Evolutionary conservation across 1,140 invertebrate species (phyloP).

Genomic region (Drosophila persimilis): DNA sequence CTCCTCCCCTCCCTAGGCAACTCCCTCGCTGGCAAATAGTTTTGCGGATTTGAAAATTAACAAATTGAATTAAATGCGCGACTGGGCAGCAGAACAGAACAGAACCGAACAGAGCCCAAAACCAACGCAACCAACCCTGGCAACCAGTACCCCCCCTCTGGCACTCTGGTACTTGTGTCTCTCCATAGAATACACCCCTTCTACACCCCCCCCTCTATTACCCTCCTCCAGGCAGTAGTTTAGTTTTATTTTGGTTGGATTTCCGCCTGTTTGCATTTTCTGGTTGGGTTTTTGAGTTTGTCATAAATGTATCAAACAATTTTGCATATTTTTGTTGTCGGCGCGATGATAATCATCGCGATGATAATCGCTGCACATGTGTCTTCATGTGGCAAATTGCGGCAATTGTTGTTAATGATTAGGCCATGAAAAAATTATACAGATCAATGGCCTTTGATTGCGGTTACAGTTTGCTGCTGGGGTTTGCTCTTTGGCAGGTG

Average conservation of each 20-base stretch:
- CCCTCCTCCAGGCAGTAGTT: conserved; percentile 3
- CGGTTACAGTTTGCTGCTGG: conserved; percentile 31
- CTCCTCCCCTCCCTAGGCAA: conserved; percentile 18
- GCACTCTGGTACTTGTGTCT: not conserved
- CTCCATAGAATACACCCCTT: not conserved
- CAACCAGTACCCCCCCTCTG: conserved; percentile 5
- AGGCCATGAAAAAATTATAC: conserved; percentile 48
- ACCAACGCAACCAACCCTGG: conserved; percentile 11
- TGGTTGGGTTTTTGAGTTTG: conserved; percentile 21
- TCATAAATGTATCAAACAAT: conserved; percentile 63
- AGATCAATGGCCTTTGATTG: conserved; percentile 78
- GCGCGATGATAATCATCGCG: conserved; percentile 59
- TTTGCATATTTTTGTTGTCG: conserved; percentile 61
- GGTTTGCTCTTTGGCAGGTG: no score
- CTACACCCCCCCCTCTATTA: no score
- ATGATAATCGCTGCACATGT: conserved; percentile 36
- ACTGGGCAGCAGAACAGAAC: conserved; percentile 38
- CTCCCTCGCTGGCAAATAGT: conserved; percentile 67
- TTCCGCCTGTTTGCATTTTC: conserved; percentile 39
- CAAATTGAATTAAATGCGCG: conserved; percentile 80
- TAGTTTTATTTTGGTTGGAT: conserved; percentile 40
- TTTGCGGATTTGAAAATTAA: conserved; percentile 81
- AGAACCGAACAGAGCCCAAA: conserved; percentile 3
- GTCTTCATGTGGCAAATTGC: conserved; percentile 68
- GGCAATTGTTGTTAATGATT: conserved; percentile 80